Percentiles rank a stretch among this genome's conserved stretches.
Conservation (phyloP, 2,113 vertebrate genomes). For the Aviceda subcristata region DNA sequence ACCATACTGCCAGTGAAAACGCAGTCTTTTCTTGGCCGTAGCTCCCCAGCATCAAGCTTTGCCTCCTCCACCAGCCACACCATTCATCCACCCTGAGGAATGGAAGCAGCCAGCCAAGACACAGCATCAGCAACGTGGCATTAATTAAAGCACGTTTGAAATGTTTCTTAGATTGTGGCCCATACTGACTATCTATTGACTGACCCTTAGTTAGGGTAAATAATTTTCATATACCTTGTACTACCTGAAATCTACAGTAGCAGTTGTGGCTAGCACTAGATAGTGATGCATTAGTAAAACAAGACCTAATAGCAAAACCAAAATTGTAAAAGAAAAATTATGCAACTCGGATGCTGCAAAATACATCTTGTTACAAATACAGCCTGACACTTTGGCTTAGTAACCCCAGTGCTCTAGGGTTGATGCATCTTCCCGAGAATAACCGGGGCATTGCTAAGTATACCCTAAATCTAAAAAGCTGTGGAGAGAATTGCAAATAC, state of each 20-base stretch:
- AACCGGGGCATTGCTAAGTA: neutral
- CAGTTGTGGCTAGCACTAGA: neutral
- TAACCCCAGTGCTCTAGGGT: neutral
- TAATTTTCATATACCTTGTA: neutral
- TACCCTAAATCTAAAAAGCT: neutral
- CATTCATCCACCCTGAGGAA: neutral
- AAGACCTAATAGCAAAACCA: neutral
- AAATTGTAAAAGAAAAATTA: neutral
- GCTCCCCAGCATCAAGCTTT: neutral
- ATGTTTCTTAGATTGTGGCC: neutral
- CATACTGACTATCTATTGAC: neutral
- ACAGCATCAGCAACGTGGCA: fast-evolving
- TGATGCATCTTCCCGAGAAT: neutral
- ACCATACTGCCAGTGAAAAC: neutral
- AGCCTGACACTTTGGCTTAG: neutral
- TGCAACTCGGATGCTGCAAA: neutral
- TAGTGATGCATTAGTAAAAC: fast-evolving
- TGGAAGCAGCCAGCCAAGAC: neutral
- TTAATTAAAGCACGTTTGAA: neutral
- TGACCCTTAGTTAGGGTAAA: neutral
- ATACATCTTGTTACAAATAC: neutral
- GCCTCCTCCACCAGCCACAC: neutral
- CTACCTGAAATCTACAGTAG: neutral
- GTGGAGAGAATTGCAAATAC: neutral
- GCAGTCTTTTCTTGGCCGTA: neutral